Conservation (phyloP, 2,888 invertebrate genomes). For the Zaprionus lineosus region DNA sequence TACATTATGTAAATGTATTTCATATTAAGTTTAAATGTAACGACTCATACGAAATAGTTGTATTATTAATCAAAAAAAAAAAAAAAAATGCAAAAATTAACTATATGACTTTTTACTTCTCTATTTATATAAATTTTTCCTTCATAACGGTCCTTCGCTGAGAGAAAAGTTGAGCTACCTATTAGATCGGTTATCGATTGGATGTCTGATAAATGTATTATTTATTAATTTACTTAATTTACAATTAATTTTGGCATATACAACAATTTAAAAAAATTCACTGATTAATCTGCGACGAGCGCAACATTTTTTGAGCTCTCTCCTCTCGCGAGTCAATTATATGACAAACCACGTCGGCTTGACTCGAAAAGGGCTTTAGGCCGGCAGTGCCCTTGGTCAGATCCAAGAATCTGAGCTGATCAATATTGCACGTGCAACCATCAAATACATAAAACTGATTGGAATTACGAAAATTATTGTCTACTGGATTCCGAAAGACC, state of each 20-base stretch:
- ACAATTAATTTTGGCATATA: too few species aligned
- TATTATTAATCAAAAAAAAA: slow-evolving; percentile 23
- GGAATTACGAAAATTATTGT: background rate
- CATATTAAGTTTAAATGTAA: slow-evolving; percentile 73
- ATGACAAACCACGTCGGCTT: slow-evolving; percentile 66
- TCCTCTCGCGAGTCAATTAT: slow-evolving; percentile 70
- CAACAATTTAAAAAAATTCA: too few species aligned
- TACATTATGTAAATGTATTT: slow-evolving; percentile 64
- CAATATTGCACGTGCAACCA: slow-evolving; percentile 81
- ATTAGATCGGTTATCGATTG: too few species aligned
- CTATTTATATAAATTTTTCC: too few species aligned
- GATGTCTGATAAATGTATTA: too few species aligned
- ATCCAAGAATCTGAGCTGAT: slow-evolving; percentile 80
- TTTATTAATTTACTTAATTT: too few species aligned
- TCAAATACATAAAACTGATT: slow-evolving; percentile 74
- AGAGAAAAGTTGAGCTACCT: too few species aligned
- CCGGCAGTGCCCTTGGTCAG: slow-evolving; percentile 80
- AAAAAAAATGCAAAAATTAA: background rate
- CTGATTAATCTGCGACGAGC: too few species aligned
- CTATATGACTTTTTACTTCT: too few species aligned
- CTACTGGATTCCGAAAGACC: slow-evolving; percentile 56
- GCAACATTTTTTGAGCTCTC: slow-evolving; percentile 27
- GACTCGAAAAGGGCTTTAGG: slow-evolving; percentile 67
- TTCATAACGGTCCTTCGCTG: too few species aligned
- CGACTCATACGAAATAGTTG: slow-evolving; percentile 73